Base-by-base conservation (phyloP, 2,113 vertebrate genomes). In the Atrichornis clamosus region DNA sequence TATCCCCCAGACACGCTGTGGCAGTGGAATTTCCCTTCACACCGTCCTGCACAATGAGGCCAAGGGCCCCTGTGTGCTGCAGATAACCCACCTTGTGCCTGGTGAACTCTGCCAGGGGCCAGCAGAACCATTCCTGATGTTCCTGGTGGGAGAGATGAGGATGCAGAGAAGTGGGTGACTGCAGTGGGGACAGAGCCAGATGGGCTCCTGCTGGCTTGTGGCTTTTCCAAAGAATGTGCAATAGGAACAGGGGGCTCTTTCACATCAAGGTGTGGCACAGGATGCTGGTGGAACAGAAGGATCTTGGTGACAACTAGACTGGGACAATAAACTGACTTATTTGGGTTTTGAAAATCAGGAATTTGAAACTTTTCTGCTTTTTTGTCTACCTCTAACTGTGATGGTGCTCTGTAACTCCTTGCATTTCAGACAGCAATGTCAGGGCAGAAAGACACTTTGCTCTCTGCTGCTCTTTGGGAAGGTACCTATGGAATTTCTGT, bases 11-110 rank as follows among this genome's bases (percentile, higher is more conserved):
- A 27, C 39, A 12, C 3, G 3, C 2, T 5, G 44, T 77, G 76
- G 83, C 85, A 77, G 64, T 35, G 59, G 64, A 67, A 81, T 90
- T 96, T 95, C 92, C 89, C 89, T 86, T 90, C 35, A 27, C 32
- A 5, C 33, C 88, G 83, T 11, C 32, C 2, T 21, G 37, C 32
- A 77, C 28, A 56, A 27, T 49, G 60, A 64, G 44, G 22, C 19
- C 4, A 8, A 22, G 49, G 74, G 69, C 35, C 30, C 13, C 16
- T 65, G 78, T 24, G 84, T 6, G 67, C 75, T 73, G 52, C 62
- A 49, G 30, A 89, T 63, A 41, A 49, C n/a, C 15, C 44, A 32
- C 41, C 75, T 9, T 42, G 44, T 1, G 2, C 60, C 58, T 46
- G 42, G 12, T 23, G 50, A 50, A 37, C 72, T 42, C 44, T 63